Evolutionary conservation across 2,888 invertebrate genomes (phyloP), one percentile per base, ranked within the genome.

Genomic region (Masnerella sp.): DNA sequence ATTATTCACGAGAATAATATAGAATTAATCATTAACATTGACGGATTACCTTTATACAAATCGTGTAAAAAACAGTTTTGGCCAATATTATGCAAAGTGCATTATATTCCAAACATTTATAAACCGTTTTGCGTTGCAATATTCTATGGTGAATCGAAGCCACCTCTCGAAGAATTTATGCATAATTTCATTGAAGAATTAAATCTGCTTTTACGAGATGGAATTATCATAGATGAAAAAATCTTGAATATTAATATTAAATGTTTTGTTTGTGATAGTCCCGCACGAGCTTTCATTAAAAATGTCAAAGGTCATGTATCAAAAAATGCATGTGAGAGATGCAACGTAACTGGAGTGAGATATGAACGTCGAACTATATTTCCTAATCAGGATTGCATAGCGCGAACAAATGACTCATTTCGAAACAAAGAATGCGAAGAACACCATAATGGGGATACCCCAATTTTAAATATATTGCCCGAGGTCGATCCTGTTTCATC

Each of bases 321-420:
- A 9, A 9, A 30, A 2, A 9, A 30, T 7, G 5, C 30, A 4
- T 30, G 30, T 9, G 30, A 30, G n/a, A 5, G 30, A 9, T 30
- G 30, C n/a, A 30, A 30, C n/a, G n/a, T 30, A 2, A 5, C 2
- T 30, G 30, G 30, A 30, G 2, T 30, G 8, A 2, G n/a, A 2
- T 30, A 30, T n/a, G 2, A 30, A 30, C 2, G 30, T 9, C 5
- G 30, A 30, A 30, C 30, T n/a, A 30, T 30, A 9, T 30, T 7
- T 30, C 8, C 30, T 25, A 7, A 25, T 5, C 4, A 5, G 25
- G 7, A 25, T 25, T 25, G 25, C 7, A 4, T 4, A 4, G 14
- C 11, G 17, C 34, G 59, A 47, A 59, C 36, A 9, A 15, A 58
- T 45, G 20, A 58, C 0, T n/a, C n/a, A 9, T 61, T 61, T 22